Conservation (phyloP, 2,888 invertebrate species). For the Bembecia ichneumoniformis region DNA sequence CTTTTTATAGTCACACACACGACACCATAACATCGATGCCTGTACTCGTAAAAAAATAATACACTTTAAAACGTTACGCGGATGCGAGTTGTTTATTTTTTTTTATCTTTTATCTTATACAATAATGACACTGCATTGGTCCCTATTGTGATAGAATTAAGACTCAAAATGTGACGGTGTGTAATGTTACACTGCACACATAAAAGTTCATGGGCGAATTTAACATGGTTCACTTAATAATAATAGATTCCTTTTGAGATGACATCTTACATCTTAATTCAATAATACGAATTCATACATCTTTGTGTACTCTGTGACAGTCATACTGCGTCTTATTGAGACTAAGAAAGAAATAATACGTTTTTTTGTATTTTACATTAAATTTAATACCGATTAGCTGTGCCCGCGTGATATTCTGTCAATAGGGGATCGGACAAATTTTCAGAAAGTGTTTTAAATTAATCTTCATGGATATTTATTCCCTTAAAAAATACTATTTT, state of each 20-base stretch:
- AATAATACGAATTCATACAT: neutral
- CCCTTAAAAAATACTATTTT: no score
- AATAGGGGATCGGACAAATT: no score
- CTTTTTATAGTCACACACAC: no score
- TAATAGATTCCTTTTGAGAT: neutral
- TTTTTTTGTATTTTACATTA: no score
- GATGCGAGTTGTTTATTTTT: slow-evolving; percentile 1
- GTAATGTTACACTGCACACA: neutral
- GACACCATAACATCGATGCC: neutral
- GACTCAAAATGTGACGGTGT: neutral
- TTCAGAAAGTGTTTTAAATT: no score
- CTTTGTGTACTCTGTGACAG: no score
- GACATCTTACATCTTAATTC: neutral
- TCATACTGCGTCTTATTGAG: no score
- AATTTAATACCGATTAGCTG: no score
- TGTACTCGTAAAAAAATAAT: slow-evolving; percentile 2
- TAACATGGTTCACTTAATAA: neutral
- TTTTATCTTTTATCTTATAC: slow-evolving; percentile 1
- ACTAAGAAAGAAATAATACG: no score
- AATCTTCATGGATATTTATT: no score
- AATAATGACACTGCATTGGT: neutral
- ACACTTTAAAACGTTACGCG: slow-evolving; percentile 3
- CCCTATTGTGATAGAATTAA: neutral
- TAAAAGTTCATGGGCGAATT: neutral
- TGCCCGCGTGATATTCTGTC: no score